phyloP scores from a whole-genome alignment of 2,888 invertebrate genomes.

The Gasteruption jaculator region DNA sequence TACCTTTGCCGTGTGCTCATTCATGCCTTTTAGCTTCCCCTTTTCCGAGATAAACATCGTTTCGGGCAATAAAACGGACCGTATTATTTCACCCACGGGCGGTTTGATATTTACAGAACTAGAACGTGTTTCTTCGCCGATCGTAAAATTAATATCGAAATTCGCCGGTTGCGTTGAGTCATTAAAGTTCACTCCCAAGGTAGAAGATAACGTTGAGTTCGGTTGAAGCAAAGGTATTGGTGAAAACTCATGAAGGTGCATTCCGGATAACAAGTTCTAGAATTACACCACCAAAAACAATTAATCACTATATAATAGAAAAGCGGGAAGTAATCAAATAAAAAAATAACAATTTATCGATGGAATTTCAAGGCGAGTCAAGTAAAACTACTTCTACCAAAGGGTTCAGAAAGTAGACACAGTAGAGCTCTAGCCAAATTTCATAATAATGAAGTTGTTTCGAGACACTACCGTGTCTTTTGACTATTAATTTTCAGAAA shows the following conservation, averaged over 20 bases:
- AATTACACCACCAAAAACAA: no score
- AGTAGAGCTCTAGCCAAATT: no score
- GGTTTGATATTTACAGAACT: constrained; percentile 64
- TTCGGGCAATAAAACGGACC: constrained; percentile 73
- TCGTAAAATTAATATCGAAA: constrained; percentile 68
- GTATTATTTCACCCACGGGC: constrained; percentile 82
- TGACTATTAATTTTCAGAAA: no score
- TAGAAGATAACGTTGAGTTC: constrained; percentile 62
- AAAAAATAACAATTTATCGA: constrained; percentile 1
- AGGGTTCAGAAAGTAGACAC: no score
- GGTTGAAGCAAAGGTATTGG: constrained; percentile 63
- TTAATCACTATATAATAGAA: constrained; percentile 11
- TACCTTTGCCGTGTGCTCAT: constrained; percentile 64
- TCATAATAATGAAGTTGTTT: no score
- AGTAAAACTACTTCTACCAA: not conserved
- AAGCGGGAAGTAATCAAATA: constrained; percentile 1
- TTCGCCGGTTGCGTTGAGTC: constrained; percentile 86
- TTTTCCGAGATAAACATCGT: constrained; percentile 69
- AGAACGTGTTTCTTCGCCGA: constrained; percentile 38
- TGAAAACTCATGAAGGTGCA: constrained; percentile 72
- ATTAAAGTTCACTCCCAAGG: constrained; percentile 86
- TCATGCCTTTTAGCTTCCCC: constrained; percentile 86
- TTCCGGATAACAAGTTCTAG: constrained; percentile 65
- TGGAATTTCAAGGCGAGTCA: not conserved
- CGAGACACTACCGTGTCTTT: no score